Evolutionary conservation across 2,797 vertebrate species (phyloP).

Genomic region (Dicrostonyx torquatus): DNA sequence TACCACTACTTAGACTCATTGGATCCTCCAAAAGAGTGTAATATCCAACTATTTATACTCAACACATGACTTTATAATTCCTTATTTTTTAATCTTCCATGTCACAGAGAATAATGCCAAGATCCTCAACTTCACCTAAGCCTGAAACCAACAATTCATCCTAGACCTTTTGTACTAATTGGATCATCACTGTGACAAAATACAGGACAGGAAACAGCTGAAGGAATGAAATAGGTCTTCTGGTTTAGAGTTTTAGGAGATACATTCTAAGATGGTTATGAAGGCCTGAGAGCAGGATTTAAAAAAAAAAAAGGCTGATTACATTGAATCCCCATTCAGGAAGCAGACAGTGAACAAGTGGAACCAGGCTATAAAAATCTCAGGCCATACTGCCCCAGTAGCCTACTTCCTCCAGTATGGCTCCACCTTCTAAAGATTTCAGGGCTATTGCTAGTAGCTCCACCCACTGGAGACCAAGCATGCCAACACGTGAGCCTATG

Average conservation of each 20-base stretch:
- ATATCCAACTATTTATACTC: background rate
- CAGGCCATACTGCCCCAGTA: background rate
- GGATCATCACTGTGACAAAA: background rate
- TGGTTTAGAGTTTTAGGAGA: background rate
- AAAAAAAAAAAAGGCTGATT: background rate
- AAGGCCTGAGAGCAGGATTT: background rate
- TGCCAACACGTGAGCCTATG: background rate
- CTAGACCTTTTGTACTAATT: background rate
- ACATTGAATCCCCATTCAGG: too few relatives aligned
- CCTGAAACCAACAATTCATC: background rate
- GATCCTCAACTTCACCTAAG: background rate
- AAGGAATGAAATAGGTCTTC: background rate
- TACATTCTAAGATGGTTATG: too few relatives aligned
- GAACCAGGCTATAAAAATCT: background rate
- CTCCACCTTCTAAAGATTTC: background rate
- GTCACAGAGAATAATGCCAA: background rate
- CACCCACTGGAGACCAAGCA: background rate
- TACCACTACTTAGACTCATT: background rate
- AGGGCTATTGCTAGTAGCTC: background rate
- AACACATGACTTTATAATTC: background rate
- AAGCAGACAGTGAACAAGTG: background rate
- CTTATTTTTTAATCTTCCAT: constrained; percentile 12
- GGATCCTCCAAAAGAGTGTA: background rate
- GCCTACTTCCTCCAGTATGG: background rate
- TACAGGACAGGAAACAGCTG: background rate